Conservation (phyloP, 2,888 invertebrate genomes). For the Morpho helenor region DNA sequence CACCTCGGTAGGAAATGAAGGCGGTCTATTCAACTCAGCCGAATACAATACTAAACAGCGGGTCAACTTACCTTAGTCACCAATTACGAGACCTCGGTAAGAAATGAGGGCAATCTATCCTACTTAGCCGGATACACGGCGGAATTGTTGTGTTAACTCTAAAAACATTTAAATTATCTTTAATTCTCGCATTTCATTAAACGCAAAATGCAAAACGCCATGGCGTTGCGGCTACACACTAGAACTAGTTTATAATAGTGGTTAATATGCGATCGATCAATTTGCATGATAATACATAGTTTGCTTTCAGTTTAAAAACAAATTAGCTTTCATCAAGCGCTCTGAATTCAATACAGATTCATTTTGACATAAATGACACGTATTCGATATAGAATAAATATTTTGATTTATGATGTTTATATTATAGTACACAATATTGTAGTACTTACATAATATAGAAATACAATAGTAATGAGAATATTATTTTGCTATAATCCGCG, state of each 20-base stretch:
- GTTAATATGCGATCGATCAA: constrained; percentile 62
- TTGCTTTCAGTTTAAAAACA: constrained; percentile 60
- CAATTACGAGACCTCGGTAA: no score
- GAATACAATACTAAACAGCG: no score
- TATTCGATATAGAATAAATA: neutral
- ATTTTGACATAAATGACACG: constrained; percentile 1
- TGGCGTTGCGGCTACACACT: constrained; percentile 16
- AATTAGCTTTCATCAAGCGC: constrained; percentile 59
- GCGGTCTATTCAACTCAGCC: no score
- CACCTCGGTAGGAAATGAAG: no score
- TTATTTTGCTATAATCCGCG: no score
- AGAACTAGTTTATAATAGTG: constrained; percentile 47
- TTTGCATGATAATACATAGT: constrained; percentile 73
- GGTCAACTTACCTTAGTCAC: no score
- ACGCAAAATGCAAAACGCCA: constrained; percentile 19
- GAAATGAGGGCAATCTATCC: no score
- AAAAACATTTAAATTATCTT: constrained; percentile 21
- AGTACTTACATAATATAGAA: no score
- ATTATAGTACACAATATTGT: neutral
- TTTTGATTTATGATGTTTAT: neutral
- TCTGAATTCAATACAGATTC: constrained; percentile 31
- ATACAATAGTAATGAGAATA: no score
- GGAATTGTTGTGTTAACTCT: constrained; percentile 14
- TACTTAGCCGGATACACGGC: no score
- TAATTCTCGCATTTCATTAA: constrained; percentile 17